Percentiles rank a stretch among this genome's conserved stretches.
phyloP scores from a whole-genome alignment of 2,888 invertebrate species.

The Epirrita christyi region DNA sequence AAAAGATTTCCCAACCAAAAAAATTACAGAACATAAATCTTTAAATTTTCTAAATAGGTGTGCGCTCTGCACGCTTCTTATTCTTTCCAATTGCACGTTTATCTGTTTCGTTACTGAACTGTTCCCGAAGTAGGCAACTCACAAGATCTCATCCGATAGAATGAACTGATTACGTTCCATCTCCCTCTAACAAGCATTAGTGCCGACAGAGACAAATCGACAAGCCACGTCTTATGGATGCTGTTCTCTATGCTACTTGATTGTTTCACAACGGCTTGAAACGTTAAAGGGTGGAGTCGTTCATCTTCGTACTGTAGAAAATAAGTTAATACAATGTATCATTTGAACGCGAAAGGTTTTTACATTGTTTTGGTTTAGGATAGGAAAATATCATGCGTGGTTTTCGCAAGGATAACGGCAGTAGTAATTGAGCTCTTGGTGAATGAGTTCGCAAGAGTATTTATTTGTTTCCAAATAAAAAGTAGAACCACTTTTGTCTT shows the following conservation, averaged over 20 bases:
- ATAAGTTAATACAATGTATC: neutral
- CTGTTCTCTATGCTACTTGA: constrained; percentile 2
- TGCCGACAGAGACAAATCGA: constrained; percentile 58
- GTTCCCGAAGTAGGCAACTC: too few species aligned
- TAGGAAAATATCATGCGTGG: neutral
- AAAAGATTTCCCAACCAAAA: too few species aligned
- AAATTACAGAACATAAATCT: too few species aligned
- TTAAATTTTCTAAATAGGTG: too few species aligned
- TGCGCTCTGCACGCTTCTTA: too few species aligned
- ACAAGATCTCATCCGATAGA: neutral
- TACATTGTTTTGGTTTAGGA: neutral
- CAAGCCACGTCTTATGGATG: constrained; percentile 51
- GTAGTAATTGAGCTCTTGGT: too few species aligned
- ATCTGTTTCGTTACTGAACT: too few species aligned
- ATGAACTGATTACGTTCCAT: constrained; percentile 32
- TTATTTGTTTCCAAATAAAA: too few species aligned
- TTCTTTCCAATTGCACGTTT: too few species aligned
- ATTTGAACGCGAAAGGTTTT: neutral
- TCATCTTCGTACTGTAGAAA: neutral
- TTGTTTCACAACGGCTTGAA: constrained; percentile 2
- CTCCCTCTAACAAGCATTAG: constrained; percentile 50
- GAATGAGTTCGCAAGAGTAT: too few species aligned
- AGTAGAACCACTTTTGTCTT: too few species aligned
- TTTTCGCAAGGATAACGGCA: too few species aligned
- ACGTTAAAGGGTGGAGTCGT: neutral